A percentile compares a stretch with the other conserved stretches of the same genome.
phyloP scores from a whole-genome alignment of 2,888 invertebrate species.

The Caradrina kadenii region DNA sequence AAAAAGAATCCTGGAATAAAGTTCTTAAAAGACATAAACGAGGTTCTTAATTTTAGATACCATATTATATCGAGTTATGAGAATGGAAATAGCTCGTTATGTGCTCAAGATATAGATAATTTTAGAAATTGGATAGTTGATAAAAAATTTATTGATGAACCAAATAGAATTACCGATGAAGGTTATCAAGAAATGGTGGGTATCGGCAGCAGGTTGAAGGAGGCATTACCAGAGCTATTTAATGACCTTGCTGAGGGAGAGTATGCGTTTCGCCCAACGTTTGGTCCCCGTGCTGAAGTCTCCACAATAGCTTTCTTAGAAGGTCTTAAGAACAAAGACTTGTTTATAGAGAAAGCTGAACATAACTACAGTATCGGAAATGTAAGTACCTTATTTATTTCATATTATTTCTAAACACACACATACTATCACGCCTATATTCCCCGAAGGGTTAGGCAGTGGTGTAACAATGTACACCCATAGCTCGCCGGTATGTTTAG shows the following conservation, averaged over 20 bases:
- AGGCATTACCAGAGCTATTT: conserved; percentile 80
- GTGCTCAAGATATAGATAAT: conserved; percentile 80
- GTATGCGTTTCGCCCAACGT: conserved; percentile 89
- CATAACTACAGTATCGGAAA: conserved; percentile 45
- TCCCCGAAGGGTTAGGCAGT: too few species aligned
- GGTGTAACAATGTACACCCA: too few species aligned
- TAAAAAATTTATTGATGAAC: conserved; percentile 66
- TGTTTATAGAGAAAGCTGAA: conserved; percentile 52
- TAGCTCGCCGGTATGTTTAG: too few species aligned
- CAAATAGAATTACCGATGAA: conserved; percentile 71
- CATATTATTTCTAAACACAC: background rate
- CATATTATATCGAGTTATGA: conserved; percentile 71
- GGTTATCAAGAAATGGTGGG: conserved; percentile 91
- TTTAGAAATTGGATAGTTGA: conserved; percentile 72
- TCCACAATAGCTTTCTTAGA: conserved; percentile 91
- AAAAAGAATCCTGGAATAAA: conserved; percentile 69
- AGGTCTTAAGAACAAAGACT: conserved; percentile 75
- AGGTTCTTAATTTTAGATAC: conserved; percentile 68
- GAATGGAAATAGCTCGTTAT: conserved; percentile 74
- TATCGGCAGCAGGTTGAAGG: conserved; percentile 84
- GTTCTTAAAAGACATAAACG: conserved; percentile 65
- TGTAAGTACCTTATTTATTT: conserved; percentile 52
- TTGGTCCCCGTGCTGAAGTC: conserved; percentile 87
- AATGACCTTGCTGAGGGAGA: conserved; percentile 82
- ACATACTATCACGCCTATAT: too few species aligned